phyloP scores from a whole-genome alignment of 2,113 vertebrate genomes.

The Bucco capensis region DNA sequence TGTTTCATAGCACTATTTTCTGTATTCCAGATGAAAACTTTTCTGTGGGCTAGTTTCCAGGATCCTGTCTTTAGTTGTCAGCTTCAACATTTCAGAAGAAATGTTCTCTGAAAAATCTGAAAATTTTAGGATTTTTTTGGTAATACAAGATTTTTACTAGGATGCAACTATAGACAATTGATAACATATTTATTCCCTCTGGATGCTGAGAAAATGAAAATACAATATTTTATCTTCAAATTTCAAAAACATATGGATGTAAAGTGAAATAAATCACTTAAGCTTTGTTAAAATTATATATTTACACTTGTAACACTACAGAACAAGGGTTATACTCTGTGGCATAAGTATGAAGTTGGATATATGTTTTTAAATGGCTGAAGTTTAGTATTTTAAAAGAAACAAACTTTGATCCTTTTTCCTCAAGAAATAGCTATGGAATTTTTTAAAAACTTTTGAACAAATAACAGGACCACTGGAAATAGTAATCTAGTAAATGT shows the following conservation, averaged over 20 bases:
- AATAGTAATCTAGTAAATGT: background rate
- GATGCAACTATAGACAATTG: background rate
- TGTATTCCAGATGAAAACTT: background rate
- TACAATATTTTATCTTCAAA: background rate
- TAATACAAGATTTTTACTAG: background rate
- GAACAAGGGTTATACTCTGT: background rate
- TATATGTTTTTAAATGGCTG: background rate
- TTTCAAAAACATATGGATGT: background rate
- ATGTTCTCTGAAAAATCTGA: background rate
- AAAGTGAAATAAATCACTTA: background rate
- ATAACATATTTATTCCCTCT: background rate
- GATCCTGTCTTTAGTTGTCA: background rate
- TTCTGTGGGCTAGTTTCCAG: background rate
- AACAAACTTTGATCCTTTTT: background rate
- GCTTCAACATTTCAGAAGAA: background rate
- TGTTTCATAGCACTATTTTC: background rate
- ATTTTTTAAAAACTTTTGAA: background rate
- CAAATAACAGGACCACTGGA: background rate
- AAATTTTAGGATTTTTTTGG: background rate
- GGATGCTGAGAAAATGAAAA: background rate
- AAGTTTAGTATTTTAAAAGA: background rate
- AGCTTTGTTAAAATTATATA: background rate
- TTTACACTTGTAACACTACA: background rate
- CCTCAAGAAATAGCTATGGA: background rate
- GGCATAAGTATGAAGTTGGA: background rate